Conservation (phyloP, 1,140 invertebrate genomes). For the Dryas iulia region DNA sequence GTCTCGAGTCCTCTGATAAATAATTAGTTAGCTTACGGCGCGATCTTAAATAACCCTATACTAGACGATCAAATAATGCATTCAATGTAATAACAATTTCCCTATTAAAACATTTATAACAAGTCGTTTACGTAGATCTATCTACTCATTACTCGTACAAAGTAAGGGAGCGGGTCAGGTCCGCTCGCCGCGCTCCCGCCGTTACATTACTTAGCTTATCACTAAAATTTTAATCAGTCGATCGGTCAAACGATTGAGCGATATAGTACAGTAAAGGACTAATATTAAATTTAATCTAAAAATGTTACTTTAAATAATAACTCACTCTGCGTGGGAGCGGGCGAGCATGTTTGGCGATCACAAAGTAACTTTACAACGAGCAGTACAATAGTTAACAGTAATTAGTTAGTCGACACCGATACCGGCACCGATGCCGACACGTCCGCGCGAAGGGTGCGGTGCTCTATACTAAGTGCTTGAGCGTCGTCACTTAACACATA, state of each 20-base stretch:
- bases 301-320: conserved; percentile 79
- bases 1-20: conserved; percentile 71
- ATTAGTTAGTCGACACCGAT: conserved; percentile 26
- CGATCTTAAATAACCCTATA: conserved; percentile 79
- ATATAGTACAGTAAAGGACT: conserved; percentile 80
- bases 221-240: conserved; percentile 81
- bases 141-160: too few relatives aligned
- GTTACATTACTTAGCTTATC: conserved; percentile 76
- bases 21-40: conserved; percentile 77
- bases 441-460: conserved; percentile 59
- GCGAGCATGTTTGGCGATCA: conserved; percentile 75
- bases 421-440: conserved; percentile 35
- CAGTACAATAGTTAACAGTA: background rate
- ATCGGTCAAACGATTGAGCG: conserved; percentile 79
- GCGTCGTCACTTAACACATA: conserved; percentile 70
- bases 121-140: conserved; percentile 22
- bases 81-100: conserved; percentile 73
- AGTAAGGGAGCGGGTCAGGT: background rate
- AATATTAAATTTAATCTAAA: conserved; percentile 80
- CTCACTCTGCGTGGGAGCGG: conserved; percentile 62
- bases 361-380: conserved; percentile 71
- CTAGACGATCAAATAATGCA: conserved; percentile 77
- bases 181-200: conserved; percentile 37
- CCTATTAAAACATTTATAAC: conserved; percentile 73
- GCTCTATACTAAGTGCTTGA: conserved; percentile 72